Evolutionary conservation across 92 coral and sea anemone genomes (phyloP), one percentile per base, ranked within the genome.

Genomic region (Paragorgia papillata): DNA sequence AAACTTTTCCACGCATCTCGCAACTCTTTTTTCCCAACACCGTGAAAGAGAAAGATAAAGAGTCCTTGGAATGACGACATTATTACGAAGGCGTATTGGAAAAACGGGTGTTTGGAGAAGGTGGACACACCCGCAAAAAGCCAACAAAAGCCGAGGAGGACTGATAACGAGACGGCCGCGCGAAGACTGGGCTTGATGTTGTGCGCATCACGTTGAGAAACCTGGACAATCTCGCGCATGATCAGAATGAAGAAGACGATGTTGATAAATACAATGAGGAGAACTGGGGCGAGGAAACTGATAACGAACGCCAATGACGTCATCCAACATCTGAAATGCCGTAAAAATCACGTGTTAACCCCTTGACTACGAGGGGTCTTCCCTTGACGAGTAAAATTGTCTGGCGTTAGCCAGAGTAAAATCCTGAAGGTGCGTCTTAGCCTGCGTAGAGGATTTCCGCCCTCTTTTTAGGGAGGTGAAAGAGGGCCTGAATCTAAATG

Each of bases 131-230:
- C 98, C 20, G 98, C 92, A 54, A 94, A 87, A 15, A 89, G 33
- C 98, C 98, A 94, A 85, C 89, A 90, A 8, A 94, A 91, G n/a
- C 97, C 98, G 24, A 94, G 86, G 10, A 94, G 83, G 74, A 88
- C 85, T 74, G 90, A 94, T 57, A 94, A 89, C 6, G 98, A 90
- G 49, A 94, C 58, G 1, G 98, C 86, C 19, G 98, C 98, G 5
- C 97, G 91, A 80, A 91, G 80, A 54, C 78, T 71, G 13, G 78
- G 50, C 22, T 43, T 35, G 22, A 71, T n/a, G 48, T 13, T 71
- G 49, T 89, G 91, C 31, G 92, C 83, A 62, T 90, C 66, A 20
- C 88, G 90, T 41, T 87, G 86, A 8, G 80, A 75, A 41, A 90
- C 88, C 73, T 90, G 89, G 79, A 85, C 79, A 79, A 94, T 91